A percentile compares a stretch with the other conserved stretches of the same genome.
Conservation (phyloP, 2,113 vertebrate species). For the Maccullochella peelii region DNA sequence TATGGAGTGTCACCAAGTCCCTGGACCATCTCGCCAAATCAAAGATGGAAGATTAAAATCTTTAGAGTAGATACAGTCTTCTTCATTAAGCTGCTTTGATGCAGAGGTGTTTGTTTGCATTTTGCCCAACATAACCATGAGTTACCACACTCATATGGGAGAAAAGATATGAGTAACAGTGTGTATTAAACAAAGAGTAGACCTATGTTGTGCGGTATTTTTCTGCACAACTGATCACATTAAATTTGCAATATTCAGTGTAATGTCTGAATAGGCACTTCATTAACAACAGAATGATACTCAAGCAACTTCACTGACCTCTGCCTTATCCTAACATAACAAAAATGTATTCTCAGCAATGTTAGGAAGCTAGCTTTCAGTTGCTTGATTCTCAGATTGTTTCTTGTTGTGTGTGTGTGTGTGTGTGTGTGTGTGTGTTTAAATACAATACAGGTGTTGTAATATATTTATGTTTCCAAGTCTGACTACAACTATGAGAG, state of each 20-base stretch:
- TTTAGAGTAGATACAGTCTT: conserved; percentile 42
- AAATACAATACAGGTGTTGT: background rate
- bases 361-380: background rate
- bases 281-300: background rate
- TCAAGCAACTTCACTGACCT: background rate
- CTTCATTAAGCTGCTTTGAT: conserved; percentile 47
- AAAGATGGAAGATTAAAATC: conserved; percentile 63
- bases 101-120: conserved; percentile 27
- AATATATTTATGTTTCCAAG: background rate
- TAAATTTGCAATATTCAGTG: background rate
- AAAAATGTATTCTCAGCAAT: background rate
- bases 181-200: background rate
- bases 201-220: background rate
- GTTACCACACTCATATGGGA: conserved; percentile 7
- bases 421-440: background rate
- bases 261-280: background rate
- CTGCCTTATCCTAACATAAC: background rate
- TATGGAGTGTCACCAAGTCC: conserved; percentile 66
- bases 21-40: conserved; percentile 60
- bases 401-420: background rate
- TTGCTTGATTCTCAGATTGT: background rate
- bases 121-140: background rate
- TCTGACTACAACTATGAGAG: background rate
- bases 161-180: conserved; percentile 5
- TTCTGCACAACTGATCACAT: background rate